phyloP scores from a whole-genome alignment of 2,113 vertebrate species.

The Dromaius novaehollandiae region DNA sequence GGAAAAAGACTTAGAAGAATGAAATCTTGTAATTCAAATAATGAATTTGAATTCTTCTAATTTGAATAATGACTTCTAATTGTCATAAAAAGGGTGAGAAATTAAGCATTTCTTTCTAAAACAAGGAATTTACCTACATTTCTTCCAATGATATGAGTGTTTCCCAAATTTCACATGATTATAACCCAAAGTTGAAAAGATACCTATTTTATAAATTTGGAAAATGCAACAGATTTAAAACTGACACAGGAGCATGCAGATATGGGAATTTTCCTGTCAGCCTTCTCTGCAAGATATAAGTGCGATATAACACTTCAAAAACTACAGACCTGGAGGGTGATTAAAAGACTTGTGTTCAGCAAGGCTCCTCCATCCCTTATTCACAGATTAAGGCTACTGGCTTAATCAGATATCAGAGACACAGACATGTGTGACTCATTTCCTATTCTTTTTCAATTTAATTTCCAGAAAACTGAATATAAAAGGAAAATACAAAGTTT shows the following conservation, averaged over 20 bases:
- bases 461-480: not conserved
- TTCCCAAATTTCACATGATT: not conserved
- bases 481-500: not conserved
- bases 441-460: not conserved
- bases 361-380: not conserved
- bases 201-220: not conserved
- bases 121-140: not conserved
- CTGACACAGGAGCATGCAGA: not conserved
- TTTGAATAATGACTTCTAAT: not conserved
- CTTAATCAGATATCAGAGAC: not conserved
- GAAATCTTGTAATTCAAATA: not conserved
- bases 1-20: not conserved
- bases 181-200: not conserved
- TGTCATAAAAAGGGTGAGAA: not conserved
- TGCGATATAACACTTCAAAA: not conserved
- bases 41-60: too few species aligned
- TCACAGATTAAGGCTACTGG: not conserved
- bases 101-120: not conserved
- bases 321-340: not conserved
- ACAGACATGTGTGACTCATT: not conserved
- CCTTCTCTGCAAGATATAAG: not conserved
- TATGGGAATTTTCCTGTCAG: not conserved
- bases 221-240: not conserved
- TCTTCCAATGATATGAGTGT: not conserved
- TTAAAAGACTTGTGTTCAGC: not conserved